Evolutionary conservation across 2,797 vertebrate species (phyloP).

Genomic region (Hephaestus fuliginosus): DNA sequence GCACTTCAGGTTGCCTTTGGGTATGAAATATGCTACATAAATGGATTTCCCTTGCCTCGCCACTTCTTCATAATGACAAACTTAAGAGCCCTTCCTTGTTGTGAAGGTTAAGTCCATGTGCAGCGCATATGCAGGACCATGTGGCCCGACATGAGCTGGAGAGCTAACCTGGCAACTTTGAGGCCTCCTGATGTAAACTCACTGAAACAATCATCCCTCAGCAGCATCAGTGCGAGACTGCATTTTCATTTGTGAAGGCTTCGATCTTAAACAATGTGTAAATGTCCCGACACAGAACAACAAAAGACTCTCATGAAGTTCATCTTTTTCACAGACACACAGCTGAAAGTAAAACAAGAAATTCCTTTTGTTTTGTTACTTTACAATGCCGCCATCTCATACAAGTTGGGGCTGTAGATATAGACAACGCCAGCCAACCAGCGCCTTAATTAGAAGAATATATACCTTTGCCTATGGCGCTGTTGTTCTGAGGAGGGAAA

Average conservation of each 20-base stretch:
- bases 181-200: constrained; percentile 3
- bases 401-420: background rate
- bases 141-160: constrained; percentile 1
- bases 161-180: background rate
- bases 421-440: background rate
- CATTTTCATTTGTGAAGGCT: background rate
- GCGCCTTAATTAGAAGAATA: constrained; percentile 23
- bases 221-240: constrained; percentile 1
- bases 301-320: background rate
- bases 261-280: background rate
- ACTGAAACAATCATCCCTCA: background rate
- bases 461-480: background rate
- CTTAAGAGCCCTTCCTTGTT: constrained; percentile 3
- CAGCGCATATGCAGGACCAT: constrained; percentile 12
- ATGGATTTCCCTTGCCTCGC: no score
- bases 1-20: no score
- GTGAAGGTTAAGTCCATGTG: constrained; percentile 14
- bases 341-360: constrained; percentile 9
- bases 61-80: constrained; percentile 1
- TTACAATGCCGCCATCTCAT: background rate
- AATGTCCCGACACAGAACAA: background rate
- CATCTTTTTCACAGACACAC: background rate
- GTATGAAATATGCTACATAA: no score
- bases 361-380: background rate
- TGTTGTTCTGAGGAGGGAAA: constrained; percentile 14